phyloP scores from a whole-genome alignment of 2,113 vertebrate species.

The Tragelaphus scriptus region DNA sequence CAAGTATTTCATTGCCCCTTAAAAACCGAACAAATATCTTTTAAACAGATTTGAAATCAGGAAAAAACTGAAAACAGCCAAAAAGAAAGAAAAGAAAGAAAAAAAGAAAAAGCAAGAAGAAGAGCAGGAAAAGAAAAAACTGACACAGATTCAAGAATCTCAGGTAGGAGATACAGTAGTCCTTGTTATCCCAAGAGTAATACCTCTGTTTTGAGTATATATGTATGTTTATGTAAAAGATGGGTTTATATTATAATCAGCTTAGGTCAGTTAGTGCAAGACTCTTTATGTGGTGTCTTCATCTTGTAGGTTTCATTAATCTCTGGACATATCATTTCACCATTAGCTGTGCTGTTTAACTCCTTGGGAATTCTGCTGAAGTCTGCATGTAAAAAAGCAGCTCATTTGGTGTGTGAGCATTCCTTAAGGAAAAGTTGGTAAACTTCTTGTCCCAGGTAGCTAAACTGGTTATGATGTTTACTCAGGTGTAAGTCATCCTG shows the following conservation, averaged over 20 bases:
- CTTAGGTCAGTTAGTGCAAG: not conserved
- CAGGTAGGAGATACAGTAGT: slow-evolving; percentile 85
- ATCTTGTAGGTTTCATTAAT: not conserved
- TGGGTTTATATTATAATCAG: not conserved
- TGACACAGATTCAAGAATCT: slow-evolving; percentile 94
- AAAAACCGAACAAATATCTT: slow-evolving; percentile 50
- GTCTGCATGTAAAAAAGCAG: not conserved
- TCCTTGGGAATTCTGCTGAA: not conserved
- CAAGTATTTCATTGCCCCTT: slow-evolving; percentile 18
- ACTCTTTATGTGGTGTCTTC: not conserved
- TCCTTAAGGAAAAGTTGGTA: not conserved
- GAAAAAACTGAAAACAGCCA: slow-evolving; percentile 97
- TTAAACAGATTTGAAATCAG: slow-evolving; percentile 96
- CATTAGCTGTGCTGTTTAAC: not conserved
- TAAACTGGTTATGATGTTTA: not conserved
- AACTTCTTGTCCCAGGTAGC: not conserved
- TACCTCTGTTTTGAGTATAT: not conserved
- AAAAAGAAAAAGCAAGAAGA: slow-evolving; percentile 99
- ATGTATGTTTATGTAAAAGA: not conserved
- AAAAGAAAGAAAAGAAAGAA: slow-evolving; percentile 99
- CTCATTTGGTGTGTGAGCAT: not conserved
- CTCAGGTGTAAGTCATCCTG: slow-evolving; percentile 5
- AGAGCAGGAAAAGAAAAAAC: slow-evolving; percentile 96
- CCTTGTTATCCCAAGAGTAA: not conserved
- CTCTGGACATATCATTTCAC: not conserved